Evolutionary conservation across 2,797 vertebrate species (phyloP), one percentile per base, ranked within the genome.

Genomic region (Adelosebastes latens): DNA sequence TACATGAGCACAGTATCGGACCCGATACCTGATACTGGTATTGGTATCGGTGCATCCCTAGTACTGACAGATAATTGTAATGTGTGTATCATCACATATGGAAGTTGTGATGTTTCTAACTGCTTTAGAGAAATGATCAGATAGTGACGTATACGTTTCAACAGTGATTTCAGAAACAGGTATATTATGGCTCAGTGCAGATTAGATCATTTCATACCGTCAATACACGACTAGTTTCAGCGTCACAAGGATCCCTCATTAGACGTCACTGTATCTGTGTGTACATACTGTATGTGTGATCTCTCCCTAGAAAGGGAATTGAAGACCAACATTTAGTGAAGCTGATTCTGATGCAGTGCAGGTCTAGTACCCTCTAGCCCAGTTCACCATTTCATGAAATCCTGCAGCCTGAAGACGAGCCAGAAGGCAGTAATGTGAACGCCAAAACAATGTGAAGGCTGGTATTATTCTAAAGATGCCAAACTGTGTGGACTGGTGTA

Each of bases 371-470:
- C 5, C 34, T 77, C 18, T 8, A 25, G 6, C 11, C 36, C 16
- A 18, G 42, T 20, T 18, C 42, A 49, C 61, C 32, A 8, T 56
- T 39, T 42, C 14, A 63, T 27, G 24, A 22, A 63, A 55, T 32
- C 24, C 36, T 67, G 63, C 13, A 56, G 2, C 31, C 24, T 66
- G 12, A 67, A 79, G 29, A 69, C 1, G 1, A 71, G 25, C 16
- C 27, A 59, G 42, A 72, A 71, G 56, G 79, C 71, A 52, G n/a
- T 12, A n/a, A 75, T 8, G 60, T 58, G 42, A 82, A 72, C 2
- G 18, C 22, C n/a, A 39, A 61, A 76, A 79, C 9, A 63, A 62
- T 20, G 22, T 11, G 42, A 72, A 10, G 14, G 3, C 29, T 24
- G 18, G 7, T 16, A 39, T 55, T 59, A 22, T 53, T 32, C 67